A percentile compares a stretch with the other conserved stretches of the same genome.
phyloP scores from a whole-genome alignment of 1,140 invertebrate species.

The Radopholus similis region DNA sequence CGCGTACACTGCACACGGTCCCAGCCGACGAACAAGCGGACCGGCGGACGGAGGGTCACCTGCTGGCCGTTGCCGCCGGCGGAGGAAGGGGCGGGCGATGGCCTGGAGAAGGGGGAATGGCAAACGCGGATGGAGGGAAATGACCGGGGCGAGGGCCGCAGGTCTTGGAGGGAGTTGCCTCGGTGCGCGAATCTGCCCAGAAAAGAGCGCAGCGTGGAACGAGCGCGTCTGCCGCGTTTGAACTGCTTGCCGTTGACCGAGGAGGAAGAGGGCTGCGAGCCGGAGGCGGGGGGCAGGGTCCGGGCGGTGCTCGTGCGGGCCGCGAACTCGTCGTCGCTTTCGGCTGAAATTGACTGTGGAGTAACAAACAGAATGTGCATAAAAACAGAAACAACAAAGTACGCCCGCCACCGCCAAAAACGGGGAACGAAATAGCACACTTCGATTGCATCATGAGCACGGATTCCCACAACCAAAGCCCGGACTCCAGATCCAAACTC shows the following conservation, averaged over 20 bases:
- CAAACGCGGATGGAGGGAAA: constrained; percentile 60
- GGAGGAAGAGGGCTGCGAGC: constrained; percentile 12
- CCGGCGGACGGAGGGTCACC: constrained; percentile 44
- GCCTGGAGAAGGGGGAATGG: constrained; percentile 66
- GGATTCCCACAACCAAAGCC: background rate
- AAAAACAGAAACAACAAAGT: background rate
- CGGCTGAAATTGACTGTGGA: constrained; percentile 27
- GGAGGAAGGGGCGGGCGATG: constrained; percentile 62
- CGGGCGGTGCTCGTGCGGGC: constrained; percentile 20
- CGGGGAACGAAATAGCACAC: background rate
- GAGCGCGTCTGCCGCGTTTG: constrained; percentile 46
- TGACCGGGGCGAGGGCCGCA: constrained; percentile 61
- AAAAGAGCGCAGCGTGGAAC: constrained; percentile 49
- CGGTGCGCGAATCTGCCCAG: constrained; percentile 66
- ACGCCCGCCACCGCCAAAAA: background rate
- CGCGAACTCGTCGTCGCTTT: constrained; percentile 57
- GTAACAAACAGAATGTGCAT: background rate
- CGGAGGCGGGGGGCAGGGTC: constrained; percentile 19
- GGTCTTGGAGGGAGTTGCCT: constrained; percentile 68
- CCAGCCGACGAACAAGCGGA: constrained; percentile 69
- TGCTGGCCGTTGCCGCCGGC: constrained; percentile 19
- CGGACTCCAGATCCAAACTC: background rate
- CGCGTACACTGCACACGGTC: constrained; percentile 76
- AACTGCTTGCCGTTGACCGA: constrained; percentile 41
- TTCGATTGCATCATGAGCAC: too few relatives aligned